Base-by-base conservation (phyloP, 2,888 invertebrate genomes). In the Synergus gifuensis region DNA sequence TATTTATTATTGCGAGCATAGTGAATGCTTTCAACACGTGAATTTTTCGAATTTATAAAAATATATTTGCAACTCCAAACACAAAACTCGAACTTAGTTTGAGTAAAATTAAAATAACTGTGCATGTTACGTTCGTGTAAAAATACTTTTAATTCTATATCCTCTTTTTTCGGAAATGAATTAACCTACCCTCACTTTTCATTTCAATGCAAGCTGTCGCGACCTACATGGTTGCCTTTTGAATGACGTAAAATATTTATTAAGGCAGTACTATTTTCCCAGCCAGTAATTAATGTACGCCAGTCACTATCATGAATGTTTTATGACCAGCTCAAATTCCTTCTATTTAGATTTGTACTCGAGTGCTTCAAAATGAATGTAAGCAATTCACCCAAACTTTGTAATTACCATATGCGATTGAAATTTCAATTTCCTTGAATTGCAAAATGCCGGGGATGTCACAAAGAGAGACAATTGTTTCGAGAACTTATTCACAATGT, bases 281-380 rank as follows among this genome's bases (percentile, higher is more conserved):
- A 42, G 42, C 9, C 11, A 42, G 64, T 66, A 66, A 66, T 66
- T 66, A 66, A 66, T 66, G 16, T n/a, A 16, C n/a, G 9, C 40
- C 64, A 66, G 40, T n/a, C 42, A 42, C 40, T 66, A 40, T 66
- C 64, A n/a, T 36, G 40, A 42, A 66, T 66, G 64, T 42, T 66
- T 66, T 66, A 42, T 66, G 16, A 11, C n/a, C 64, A 66, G 16
- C n/a, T 66, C 42, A 1, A 42, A 77, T 46, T 36, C 64, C 14
- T 64, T 64, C 28, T 8, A 64, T 77, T 64, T 4, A 11, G 8
- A n/a, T n/a, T 76, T 18, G 16, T 62, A 14, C 44, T 76, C 42
- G 42, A 40, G 8, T 60, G 46, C 22, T 49, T 18, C 2, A 12
- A 22, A 60, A 22, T 18, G 22, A 2, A 66, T 40, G 11, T 66